Evolutionary conservation across 2,113 vertebrate species (phyloP), one percentile per base, ranked within the genome.

Genomic region (Dunckerocampus dactyliophorus): DNA sequence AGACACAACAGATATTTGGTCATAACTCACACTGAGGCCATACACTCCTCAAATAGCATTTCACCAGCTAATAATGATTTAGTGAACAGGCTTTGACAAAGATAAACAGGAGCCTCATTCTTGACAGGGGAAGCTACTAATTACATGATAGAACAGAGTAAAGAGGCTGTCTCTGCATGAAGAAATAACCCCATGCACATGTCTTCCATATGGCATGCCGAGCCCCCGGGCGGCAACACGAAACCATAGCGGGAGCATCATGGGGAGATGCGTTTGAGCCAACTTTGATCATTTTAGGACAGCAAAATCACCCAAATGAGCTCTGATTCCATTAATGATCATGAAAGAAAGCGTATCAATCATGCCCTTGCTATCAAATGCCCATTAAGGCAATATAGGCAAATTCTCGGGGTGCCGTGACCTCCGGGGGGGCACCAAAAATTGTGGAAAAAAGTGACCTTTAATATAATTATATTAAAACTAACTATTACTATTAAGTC

Each of bases 51-150:
- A 76, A 62, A 63, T 74, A 79, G 74, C 75, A 67, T 82, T 75
- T 74, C 76, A 74, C 56, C 66, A n/a, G 53, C 77, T 85, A 84
- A 85, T 81, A 77, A 79, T 76, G 79, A 83, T 82, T 85, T 81
- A 85, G 77, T 72, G 69, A 65, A 76, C 59, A 28, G 70, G 51
- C 67, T 69, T 60, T 14, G 45, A 77, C 79, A 68, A 73, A 83
- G 82, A 85, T 66, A 72, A 82, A 83, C 77, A 72, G 69, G 39
- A 67, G 63, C 68, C 72, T 77, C 60, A 48, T 69, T 70, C 69
- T 62, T 69, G 68, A 80, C 82, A 65, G 43, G 71, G 64, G 80
- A 73, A 75, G 75, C 77, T 69, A 72, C 79, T 82, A 85, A 87
- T 84, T 75, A 81, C 71, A 74, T 68, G 69, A 78, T 8, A 48